Conservation (phyloP, 2,888 invertebrate species). For the Polietes domitor region DNA sequence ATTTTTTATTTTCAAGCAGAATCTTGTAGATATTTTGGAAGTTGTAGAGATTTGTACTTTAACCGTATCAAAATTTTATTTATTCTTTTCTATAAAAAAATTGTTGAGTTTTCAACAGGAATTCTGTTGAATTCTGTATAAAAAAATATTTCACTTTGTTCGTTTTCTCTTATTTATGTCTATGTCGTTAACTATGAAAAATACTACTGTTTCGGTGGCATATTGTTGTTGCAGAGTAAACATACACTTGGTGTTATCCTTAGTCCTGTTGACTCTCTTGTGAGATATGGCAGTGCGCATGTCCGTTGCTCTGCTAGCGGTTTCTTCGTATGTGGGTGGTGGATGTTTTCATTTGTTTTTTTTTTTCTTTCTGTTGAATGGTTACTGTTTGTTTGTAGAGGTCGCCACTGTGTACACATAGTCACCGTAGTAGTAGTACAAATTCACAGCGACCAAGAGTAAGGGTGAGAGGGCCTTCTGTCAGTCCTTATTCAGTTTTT, state of each 20-base stretch:
- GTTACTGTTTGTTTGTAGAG: slow-evolving; percentile 59
- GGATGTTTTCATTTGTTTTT: slow-evolving; percentile 30
- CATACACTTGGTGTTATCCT: slow-evolving; percentile 19
- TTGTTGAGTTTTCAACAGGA: background rate
- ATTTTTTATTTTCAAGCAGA: background rate
- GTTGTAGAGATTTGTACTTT: slow-evolving; percentile 16
- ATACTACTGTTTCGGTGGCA: slow-evolving; percentile 48
- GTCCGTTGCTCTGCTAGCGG: background rate
- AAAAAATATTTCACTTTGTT: slow-evolving; percentile 11
- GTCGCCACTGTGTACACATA: slow-evolving; percentile 43
- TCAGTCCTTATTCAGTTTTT: too few species aligned
- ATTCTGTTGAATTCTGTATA: slow-evolving; percentile 8
- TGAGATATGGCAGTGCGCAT: background rate
- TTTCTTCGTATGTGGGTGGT: slow-evolving; percentile 37
- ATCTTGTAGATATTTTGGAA: slow-evolving; percentile 14
- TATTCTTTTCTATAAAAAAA: background rate
- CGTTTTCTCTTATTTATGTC: slow-evolving; percentile 39
- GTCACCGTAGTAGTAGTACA: background rate
- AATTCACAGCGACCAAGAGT: too few species aligned
- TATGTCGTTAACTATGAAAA: slow-evolving; percentile 56
- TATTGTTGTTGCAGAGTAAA: slow-evolving; percentile 38
- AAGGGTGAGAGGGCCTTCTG: background rate
- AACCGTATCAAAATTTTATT: background rate
- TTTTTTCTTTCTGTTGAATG: slow-evolving; percentile 35
- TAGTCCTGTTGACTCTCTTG: background rate